Evolutionary conservation across 2,113 vertebrate species (phyloP).

Genomic region (Chionodraco myersi): DNA sequence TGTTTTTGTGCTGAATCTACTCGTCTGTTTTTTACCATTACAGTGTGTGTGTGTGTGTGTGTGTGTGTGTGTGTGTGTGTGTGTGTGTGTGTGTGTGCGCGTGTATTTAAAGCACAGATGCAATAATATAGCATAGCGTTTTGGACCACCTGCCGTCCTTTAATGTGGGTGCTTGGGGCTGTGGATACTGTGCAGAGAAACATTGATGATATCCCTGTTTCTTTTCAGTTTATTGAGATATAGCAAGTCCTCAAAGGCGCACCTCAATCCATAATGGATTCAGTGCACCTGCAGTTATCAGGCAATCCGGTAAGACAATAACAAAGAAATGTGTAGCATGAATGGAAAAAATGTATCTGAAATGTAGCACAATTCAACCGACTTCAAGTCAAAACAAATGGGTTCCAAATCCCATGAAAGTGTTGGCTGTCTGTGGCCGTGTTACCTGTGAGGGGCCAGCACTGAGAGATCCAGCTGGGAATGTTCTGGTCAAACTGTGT

Average conservation of each 20-base stretch:
- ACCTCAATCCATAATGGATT: not conserved
- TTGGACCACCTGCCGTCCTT: not conserved
- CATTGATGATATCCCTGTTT: not conserved
- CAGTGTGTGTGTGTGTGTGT: slow-evolving; percentile 21
- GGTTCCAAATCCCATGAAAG: not conserved
- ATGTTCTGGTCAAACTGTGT: too few species aligned
- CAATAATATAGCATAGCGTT: not conserved
- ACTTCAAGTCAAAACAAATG: not conserved
- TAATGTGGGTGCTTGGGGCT: not conserved
- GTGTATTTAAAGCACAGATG: not conserved
- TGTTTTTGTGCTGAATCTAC: not conserved
- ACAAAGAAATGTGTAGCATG: not conserved
- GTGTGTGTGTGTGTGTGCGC: slow-evolving; percentile 16
- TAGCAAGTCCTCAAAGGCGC: too few species aligned
- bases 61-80: too few species aligned
- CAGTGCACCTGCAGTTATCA: not conserved
- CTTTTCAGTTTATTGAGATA: not conserved
- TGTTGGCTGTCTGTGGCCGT: too few species aligned
- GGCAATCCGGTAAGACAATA: not conserved
- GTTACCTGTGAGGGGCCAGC: too few species aligned
- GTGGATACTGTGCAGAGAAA: not conserved
- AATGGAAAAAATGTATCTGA: not conserved
- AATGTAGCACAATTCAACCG: not conserved
- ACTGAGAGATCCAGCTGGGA: too few species aligned
- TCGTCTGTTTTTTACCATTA: not conserved